Evolutionary conservation across 1,140 invertebrate species (phyloP), one percentile per base, ranked within the genome.

Genomic region (Neodiprion lecontei): DNA sequence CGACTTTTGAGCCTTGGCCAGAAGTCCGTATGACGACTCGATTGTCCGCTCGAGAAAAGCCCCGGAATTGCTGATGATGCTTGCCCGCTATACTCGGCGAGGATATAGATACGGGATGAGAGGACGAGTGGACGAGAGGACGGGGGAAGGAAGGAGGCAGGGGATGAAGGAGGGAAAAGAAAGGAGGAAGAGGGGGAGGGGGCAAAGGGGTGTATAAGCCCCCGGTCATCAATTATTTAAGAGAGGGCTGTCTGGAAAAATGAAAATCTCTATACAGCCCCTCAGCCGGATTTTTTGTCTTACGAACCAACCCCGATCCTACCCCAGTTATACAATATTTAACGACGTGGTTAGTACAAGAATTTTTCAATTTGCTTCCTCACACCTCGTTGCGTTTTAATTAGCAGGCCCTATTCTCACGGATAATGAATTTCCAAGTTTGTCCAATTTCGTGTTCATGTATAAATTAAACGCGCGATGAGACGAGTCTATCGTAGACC

Each of bases 31-130:
- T 40, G 28, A 40, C 28, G 28, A 40, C 28, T 40, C 28, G 28
- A 40, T 40, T 40, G 28, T 40, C 28, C 28, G 28, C 28, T 40
- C 28, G 28, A 40, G 28, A 40, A 40, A 40, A 40, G 28, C 28
- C 28, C 28, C 40, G 72, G 74, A 82, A 76, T 83, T 75, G 73
- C 75, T 66, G 69, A 53, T 79, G 79, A 77, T 76, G 72, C 74
- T 74, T 77, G 74, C 70, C 67, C 72, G 75, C 70, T 82, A 79
- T 67, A 72, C 76, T 73, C 75, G 47, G 72, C 75, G 76, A 77
- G 76, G 61, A 73, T 67, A 68, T 50, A 53, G 67, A 40, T 40
- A 40, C 69, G 72, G 74, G 69, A 75, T 74, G 47, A 21, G 61
- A 48, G 48, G 65, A 75, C 48, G 69, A 7, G 28, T 28, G 14